Base-by-base conservation (phyloP, 2,797 vertebrate species). In the Limnodromus scolopaceus region DNA sequence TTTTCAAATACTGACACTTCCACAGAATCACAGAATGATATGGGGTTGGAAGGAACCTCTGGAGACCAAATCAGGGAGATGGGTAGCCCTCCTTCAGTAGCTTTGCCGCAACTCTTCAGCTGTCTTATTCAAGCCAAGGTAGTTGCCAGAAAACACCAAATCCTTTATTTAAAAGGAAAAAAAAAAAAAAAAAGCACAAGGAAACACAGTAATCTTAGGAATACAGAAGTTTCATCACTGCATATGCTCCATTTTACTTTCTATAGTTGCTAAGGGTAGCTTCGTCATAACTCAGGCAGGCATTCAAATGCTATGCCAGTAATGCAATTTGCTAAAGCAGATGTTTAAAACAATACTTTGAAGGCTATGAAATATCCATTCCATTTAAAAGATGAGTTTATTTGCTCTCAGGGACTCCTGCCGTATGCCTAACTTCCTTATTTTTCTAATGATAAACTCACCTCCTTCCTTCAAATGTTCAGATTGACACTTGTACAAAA, bases 291-390 rank as follows among this genome's bases (percentile, higher is more conserved):
- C 20, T 65, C 43, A 84, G 6, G 36, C 18, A 84, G 16, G 41
- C 75, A 96, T 92, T 79, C 76, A 89, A 95, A 84, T 55, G 16
- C 54, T 94, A 54, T 30, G 27, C 45, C 80, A 94, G 34, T 58
- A 95, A 89, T 22, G 28, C 20, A 88, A 95, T 64, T 84, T 93
- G 25, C 65, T 66, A 94, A 90, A 93, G 63, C 36, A 76, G 15
- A 23, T 13, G 25, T 79, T 92, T 95, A 49, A 90, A 82, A 45
- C 36, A 92, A n/a, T 38, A 64, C 20, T 92, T 84, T 69, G 30
- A 94, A 94, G 54, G 57, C 39, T 22, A 82, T 14, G 28, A 78
- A 64, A 48, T 69, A 87, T 4, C 25, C 64, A 36, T 24, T 8
- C 43, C 38, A 83, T 49, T 46, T 46, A 61, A 93, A 96, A 93